Evolutionary conservation across 2,888 invertebrate genomes (phyloP), one percentile per base, ranked within the genome.

Genomic region (Lepidonotus clava): DNA sequence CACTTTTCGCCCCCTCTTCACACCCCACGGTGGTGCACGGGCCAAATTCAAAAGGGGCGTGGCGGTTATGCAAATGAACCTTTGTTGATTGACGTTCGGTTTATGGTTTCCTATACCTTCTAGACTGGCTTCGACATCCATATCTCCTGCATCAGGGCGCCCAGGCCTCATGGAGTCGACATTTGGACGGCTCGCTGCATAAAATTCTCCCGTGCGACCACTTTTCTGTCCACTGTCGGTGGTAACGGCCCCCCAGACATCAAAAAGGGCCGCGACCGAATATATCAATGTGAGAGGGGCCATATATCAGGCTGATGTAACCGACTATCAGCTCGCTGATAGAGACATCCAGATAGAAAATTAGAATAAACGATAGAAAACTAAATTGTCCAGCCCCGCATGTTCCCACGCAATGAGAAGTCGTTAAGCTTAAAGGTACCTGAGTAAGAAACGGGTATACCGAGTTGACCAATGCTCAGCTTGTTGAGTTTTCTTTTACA

Each of bases 261-360:
- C 61, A 61, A 61, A n/a, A 61, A n/a, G 61, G 61, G 28, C 24
- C 28, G 61, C 24, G 61, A 61, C 28, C 28, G 61, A 61, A 61
- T 61, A 61, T 61, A 24, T n/a, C 4, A 1, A 11, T n/a, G 61
- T 61, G 61, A 61, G 61, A 28, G 61, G 11, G 24, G 28, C 24
- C 61, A 61, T 61, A 61, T 61, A 61, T 61, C 61, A 61, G 61
- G 8, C 61, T 61, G 61, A 61, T 61, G 61, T 61, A 61, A 61
- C 28, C 2, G 61, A 32, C 28, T 61, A 61, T 61, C 61, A 24
- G 21, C n/a, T 18, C 61, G 8, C 61, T 61, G 61, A 61, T 61
- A 61, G 61, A 61, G 61, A 61, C 28, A 28, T 61, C 61, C 28
- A n/a, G 28, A 61, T 28, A 28, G 28, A 53, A 53, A 61, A 61